phyloP scores from a whole-genome alignment of 1,140 invertebrate species.

The Micrasema minimum region DNA sequence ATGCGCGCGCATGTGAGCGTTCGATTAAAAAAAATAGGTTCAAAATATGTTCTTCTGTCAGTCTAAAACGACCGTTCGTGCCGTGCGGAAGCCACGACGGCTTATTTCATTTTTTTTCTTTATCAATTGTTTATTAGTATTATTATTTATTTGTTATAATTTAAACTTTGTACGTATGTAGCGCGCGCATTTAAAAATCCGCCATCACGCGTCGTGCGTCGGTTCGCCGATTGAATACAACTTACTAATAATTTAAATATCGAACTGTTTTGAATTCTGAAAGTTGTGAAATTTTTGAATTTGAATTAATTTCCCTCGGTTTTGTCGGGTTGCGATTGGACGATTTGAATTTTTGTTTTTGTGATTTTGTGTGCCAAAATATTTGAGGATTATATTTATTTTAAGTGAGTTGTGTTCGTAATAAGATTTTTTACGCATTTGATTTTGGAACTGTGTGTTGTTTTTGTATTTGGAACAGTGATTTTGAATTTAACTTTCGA shows the following conservation, averaged over 20 bases:
- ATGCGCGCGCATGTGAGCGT: slow-evolving; percentile 27
- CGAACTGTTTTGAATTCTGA: not conserved
- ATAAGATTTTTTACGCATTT: slow-evolving; percentile 9
- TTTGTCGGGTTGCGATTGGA: slow-evolving; percentile 1
- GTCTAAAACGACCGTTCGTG: slow-evolving; percentile 12
- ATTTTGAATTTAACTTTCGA: not conserved
- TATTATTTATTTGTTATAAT: slow-evolving; percentile 13
- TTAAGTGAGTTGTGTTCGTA: slow-evolving; percentile 5
- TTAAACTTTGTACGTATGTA: not conserved
- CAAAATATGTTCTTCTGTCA: slow-evolving; percentile 11
- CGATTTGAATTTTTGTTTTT: slow-evolving; percentile 7
- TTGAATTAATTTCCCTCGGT: not conserved
- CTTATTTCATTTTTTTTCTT: slow-evolving; percentile 17
- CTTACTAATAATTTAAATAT: slow-evolving; percentile 1
- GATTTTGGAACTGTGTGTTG: slow-evolving; percentile 3
- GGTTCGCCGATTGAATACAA: not conserved
- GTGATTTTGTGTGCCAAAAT: slow-evolving; percentile 23
- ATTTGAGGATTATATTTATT: slow-evolving; percentile 7
- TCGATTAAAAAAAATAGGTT: slow-evolving; percentile 34
- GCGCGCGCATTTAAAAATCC: no score
- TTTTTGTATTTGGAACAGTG: slow-evolving; percentile 15
- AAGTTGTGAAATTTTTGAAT: no score
- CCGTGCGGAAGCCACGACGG: slow-evolving; percentile 4
- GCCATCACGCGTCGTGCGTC: no score
- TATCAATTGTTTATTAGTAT: slow-evolving; percentile 20